Evolutionary conservation across 37 sponge, comb jelly and placozoan species (phyloP).

Genomic region (Cliona cf. orientalis): DNA sequence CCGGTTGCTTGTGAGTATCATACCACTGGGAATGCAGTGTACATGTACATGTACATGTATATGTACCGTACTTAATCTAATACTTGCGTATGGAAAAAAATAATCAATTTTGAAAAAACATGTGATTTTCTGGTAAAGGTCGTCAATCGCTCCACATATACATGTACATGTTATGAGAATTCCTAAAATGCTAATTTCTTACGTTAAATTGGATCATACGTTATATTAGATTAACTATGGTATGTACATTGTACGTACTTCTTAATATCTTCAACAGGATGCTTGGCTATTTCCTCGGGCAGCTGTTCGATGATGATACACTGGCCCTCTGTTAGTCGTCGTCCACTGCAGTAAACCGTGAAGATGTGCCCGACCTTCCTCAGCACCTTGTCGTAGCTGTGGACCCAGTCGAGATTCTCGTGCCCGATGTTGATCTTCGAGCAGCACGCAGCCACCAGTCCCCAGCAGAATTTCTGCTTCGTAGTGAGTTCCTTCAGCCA

Average conservation of each 20-base stretch:
- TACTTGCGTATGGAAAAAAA: too few species aligned
- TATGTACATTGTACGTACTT: background rate
- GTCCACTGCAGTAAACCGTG: constrained; percentile 5
- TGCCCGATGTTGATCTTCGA: constrained; percentile 13
- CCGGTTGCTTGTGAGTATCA: too few species aligned
- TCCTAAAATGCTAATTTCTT: too few species aligned
- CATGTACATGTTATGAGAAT: too few species aligned
- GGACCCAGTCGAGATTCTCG: constrained; percentile 10
- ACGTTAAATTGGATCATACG: too few species aligned
- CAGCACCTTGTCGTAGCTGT: background rate
- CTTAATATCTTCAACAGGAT: constrained; percentile 14
- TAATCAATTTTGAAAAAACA: too few species aligned
- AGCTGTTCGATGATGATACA: background rate
- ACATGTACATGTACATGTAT: too few species aligned
- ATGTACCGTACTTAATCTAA: too few species aligned
- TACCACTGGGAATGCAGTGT: too few species aligned
- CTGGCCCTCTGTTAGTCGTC: constrained; percentile 1
- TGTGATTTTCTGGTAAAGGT: too few species aligned
- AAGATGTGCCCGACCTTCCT: constrained; percentile 12
- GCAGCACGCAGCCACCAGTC: constrained; percentile 41
- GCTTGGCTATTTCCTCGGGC: constrained; percentile 16
- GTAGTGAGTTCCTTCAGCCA: constrained; percentile 45
- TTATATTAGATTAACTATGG: background rate
- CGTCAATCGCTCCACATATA: too few species aligned
- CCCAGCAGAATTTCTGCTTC: constrained; percentile 65